Evolutionary conservation across 2,113 vertebrate genomes (phyloP).

Genomic region (Chrysochloris asiatica): DNA sequence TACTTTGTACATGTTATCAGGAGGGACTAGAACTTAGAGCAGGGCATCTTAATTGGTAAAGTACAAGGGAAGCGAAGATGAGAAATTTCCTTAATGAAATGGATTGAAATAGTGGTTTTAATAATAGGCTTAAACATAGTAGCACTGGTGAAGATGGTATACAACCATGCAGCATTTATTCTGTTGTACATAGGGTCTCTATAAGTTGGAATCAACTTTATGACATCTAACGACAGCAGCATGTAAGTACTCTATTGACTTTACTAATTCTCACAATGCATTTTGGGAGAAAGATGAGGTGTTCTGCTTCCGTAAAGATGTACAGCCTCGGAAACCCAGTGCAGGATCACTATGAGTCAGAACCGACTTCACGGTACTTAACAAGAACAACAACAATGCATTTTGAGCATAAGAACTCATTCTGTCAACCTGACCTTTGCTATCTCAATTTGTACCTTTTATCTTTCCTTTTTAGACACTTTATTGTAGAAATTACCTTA

Average conservation of each 20-base stretch:
- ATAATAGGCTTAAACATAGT: not conserved
- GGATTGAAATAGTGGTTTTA: not conserved
- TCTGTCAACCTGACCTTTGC: not conserved
- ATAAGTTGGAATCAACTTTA: not conserved
- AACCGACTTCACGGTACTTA: too few relatives aligned
- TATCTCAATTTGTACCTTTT: not conserved
- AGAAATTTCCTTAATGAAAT: not conserved
- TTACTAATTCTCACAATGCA: not conserved
- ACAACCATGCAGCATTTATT: not conserved
- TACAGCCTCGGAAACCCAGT: too few relatives aligned
- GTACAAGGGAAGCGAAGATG: not conserved
- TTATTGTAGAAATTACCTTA: conserved; percentile 5
- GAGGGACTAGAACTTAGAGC: not conserved
- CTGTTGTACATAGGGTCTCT: not conserved
- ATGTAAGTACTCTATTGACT: not conserved
- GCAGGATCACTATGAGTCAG: too few relatives aligned
- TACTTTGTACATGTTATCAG: not conserved
- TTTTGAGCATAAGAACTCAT: not conserved
- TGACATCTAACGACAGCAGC: not conserved
- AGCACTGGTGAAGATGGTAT: not conserved
- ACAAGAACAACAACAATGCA: too few relatives aligned
- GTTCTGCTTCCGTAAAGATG: too few relatives aligned
- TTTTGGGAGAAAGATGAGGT: too few relatives aligned
- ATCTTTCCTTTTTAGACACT: not conserved
- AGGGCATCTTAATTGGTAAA: not conserved